Conservation (phyloP, 2,113 vertebrate species). For the Sapayoa aenigma region DNA sequence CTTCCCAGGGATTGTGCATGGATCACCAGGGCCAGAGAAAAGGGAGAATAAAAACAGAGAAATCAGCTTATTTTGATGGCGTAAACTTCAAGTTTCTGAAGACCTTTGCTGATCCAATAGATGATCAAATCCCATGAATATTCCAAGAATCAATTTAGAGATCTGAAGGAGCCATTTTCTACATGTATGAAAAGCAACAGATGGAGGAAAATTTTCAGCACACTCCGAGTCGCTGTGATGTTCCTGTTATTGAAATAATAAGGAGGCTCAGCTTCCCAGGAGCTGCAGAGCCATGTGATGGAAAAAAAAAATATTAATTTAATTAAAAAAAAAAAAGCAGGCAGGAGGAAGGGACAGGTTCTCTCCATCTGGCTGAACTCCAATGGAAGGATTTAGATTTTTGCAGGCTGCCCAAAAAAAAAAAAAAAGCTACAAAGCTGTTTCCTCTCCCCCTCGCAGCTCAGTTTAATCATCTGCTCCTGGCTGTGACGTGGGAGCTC, state of each 20-base stretch:
- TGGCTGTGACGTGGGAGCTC: not conserved
- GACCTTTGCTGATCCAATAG: not conserved
- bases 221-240: not conserved
- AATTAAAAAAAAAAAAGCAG: not conserved
- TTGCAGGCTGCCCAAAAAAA: not conserved
- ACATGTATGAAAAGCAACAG: not conserved
- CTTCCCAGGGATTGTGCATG: not conserved
- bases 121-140: not conserved
- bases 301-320: not conserved
- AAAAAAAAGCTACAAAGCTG: slow-evolving; percentile 13
- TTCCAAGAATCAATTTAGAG: not conserved
- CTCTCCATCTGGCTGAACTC: slow-evolving; percentile 27
- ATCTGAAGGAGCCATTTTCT: slow-evolving; percentile 5
- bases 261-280: slow-evolving; percentile 15
- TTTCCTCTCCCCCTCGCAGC: slow-evolving; percentile 4
- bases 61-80: not conserved
- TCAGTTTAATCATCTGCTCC: slow-evolving; percentile 42
- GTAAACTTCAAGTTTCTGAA: not conserved
- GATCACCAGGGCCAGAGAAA: not conserved
- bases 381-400: slow-evolving; percentile 25
- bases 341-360: not conserved
- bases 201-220: slow-evolving; percentile 21
- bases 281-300: not conserved
- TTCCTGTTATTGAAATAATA: not conserved
- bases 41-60: not conserved